phyloP scores from a whole-genome alignment of 2,113 vertebrate species.

The Odocoileus virginianus region DNA sequence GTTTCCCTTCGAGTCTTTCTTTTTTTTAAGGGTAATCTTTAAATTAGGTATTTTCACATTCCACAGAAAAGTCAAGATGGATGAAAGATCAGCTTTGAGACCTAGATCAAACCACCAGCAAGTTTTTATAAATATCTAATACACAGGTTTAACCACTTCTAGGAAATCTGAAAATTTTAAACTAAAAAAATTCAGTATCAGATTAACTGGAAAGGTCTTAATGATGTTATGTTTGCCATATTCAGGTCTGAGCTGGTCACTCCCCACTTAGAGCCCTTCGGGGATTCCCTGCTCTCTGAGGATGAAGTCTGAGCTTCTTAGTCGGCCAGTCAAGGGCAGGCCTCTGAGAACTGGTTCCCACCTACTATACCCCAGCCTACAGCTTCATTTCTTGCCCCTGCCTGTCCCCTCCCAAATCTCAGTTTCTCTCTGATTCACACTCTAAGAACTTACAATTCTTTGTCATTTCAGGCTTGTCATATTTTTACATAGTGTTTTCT shows the following conservation, averaged over 20 bases:
- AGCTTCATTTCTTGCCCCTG: neutral
- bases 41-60: neutral
- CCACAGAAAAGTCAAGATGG: neutral
- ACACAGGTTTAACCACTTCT: neutral
- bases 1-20: neutral
- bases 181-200: neutral
- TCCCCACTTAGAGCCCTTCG: neutral
- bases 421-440: neutral
- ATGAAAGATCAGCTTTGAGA: constrained; percentile 37
- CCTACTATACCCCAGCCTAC: neutral
- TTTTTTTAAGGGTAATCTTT: neutral
- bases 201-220: neutral
- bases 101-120: neutral
- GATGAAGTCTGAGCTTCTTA: neutral
- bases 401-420: neutral
- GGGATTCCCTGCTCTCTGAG: neutral
- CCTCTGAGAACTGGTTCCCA: neutral
- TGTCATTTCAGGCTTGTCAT: neutral
- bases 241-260: neutral
- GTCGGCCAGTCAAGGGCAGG: neutral
- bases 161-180: neutral
- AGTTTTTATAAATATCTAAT: neutral
- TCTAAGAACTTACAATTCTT: neutral
- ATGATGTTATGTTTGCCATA: neutral
- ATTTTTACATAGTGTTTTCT: neutral